A percentile compares a stretch with the other conserved stretches of the same genome.
Evolutionary conservation across 1,140 invertebrate species (phyloP).

Genomic region (Theocolax elegans): DNA sequence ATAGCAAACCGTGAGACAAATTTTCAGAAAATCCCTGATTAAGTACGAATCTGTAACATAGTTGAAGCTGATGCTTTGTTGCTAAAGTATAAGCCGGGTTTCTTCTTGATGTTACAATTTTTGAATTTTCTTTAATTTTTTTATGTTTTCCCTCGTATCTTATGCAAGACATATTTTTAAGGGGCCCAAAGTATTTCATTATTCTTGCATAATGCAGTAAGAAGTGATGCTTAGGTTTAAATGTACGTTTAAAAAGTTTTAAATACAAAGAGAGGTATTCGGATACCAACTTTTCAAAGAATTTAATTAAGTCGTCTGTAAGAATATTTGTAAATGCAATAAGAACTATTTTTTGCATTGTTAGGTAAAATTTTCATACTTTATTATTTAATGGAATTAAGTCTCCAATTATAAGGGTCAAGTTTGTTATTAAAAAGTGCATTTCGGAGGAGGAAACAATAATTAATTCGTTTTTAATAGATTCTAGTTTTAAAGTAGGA

Average conservation of each 20-base stretch:
- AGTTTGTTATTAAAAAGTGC: constrained; percentile 48
- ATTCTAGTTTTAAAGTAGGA: constrained; percentile 30
- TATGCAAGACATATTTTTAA: constrained; percentile 37
- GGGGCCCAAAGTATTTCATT: constrained; percentile 42
- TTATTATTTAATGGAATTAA: constrained; percentile 46
- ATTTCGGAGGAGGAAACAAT: constrained; percentile 53
- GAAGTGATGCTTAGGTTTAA: constrained; percentile 43
- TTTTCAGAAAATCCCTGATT: constrained; percentile 22
- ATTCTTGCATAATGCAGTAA: constrained; percentile 38
- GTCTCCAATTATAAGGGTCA: constrained; percentile 49
- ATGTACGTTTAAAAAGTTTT: neutral
- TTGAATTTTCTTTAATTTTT: constrained; percentile 37
- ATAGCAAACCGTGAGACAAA: neutral
- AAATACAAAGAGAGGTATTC: neutral
- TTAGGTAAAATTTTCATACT: constrained; percentile 45
- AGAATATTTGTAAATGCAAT: constrained; percentile 32
- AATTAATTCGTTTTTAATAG: constrained; percentile 45
- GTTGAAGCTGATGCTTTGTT: constrained; percentile 32
- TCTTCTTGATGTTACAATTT: constrained; percentile 37
- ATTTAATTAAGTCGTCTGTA: neutral
- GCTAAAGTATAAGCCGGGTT: constrained; percentile 25
- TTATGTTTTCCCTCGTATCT: constrained; percentile 45
- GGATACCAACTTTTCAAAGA: neutral
- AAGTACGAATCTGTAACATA: constrained; percentile 31
- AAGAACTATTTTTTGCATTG: constrained; percentile 20